These are phyloP conservation scores for Sebastes nivosus DNA, from an alignment of 2,797 vertebrate genomes.

Conservation along the genomic window DNA sequence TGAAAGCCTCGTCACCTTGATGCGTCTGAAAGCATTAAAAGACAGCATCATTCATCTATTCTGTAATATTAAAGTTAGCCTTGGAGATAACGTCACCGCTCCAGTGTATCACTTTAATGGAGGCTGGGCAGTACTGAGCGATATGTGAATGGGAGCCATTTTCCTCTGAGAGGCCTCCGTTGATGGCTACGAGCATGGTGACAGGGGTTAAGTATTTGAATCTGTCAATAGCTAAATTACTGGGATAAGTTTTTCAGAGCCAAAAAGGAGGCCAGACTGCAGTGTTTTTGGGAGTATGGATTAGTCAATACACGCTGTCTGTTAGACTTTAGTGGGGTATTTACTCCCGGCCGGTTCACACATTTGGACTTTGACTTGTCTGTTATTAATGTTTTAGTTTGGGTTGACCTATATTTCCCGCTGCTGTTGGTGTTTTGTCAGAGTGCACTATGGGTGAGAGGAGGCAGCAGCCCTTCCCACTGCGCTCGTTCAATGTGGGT, in stretches of 20 bases:
- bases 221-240: constrained; percentile 40
- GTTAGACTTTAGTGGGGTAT: constrained; percentile 56
- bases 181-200: constrained; percentile 12
- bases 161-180: constrained; percentile 21
- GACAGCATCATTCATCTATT: background rate
- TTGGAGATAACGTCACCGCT: constrained; percentile 15
- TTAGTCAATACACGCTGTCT: constrained; percentile 49
- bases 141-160: constrained; percentile 20
- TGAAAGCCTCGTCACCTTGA: constrained; percentile 8
- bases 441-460: constrained; percentile 63
- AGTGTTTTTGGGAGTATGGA: constrained; percentile 36
- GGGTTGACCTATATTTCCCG: constrained; percentile 79
- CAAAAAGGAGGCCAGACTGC: background rate
- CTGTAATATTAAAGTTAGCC: constrained; percentile 30
- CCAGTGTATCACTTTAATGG: constrained; percentile 28
- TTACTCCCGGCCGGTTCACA: constrained; percentile 55
- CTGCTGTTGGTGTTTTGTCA: constrained; percentile 53
- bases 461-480: constrained; percentile 25
- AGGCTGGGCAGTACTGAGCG: background rate
- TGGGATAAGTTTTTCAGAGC: constrained; percentile 34
- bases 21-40: background rate
- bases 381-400: constrained; percentile 82
- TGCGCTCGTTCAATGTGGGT: background rate
- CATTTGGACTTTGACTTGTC: constrained; percentile 79
- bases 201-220: constrained; percentile 44